phyloP scores from a whole-genome alignment of 2,113 vertebrate genomes.

The Gymnarchus niloticus region DNA sequence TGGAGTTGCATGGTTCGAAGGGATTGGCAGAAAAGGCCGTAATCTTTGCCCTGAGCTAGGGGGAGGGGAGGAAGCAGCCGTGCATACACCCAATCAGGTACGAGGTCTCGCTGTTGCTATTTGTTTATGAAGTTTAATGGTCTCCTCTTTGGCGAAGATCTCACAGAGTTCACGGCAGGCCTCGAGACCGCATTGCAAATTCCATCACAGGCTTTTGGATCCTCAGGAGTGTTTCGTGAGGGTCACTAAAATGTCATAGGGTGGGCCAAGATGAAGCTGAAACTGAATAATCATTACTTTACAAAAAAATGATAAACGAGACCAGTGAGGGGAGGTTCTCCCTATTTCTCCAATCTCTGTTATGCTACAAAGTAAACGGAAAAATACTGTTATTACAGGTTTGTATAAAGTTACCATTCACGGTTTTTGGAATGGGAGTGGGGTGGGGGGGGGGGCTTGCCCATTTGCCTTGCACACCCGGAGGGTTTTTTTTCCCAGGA shows the following conservation, averaged over 20 bases:
- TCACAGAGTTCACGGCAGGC: background rate
- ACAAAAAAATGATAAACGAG: too few relatives aligned
- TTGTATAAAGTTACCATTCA: background rate
- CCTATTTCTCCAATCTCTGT: too few relatives aligned
- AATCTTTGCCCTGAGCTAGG: background rate
- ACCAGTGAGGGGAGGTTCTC: too few relatives aligned
- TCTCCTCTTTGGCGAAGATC: slow-evolving; percentile 18
- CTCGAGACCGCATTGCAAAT: slow-evolving; percentile 13
- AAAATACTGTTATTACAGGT: background rate
- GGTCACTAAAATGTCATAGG: slow-evolving; percentile 31
- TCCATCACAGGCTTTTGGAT: slow-evolving; percentile 26
- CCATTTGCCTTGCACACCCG: background rate
- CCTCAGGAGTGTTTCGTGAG: slow-evolving; percentile 30
- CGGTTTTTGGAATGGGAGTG: too few relatives aligned
- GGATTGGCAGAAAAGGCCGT: background rate
- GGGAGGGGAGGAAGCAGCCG: background rate
- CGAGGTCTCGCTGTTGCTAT: background rate
- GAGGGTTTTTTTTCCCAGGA: background rate
- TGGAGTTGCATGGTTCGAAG: slow-evolving; percentile 8
- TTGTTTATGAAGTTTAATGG: slow-evolving; percentile 7
- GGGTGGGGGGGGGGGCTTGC: background rate
- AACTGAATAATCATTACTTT: background rate
- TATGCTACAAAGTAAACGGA: background rate
- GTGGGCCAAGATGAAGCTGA: slow-evolving; percentile 19
- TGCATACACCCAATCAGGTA: background rate